Conservation (phyloP, 2,888 invertebrate genomes). For the Clanis bilineata region DNA sequence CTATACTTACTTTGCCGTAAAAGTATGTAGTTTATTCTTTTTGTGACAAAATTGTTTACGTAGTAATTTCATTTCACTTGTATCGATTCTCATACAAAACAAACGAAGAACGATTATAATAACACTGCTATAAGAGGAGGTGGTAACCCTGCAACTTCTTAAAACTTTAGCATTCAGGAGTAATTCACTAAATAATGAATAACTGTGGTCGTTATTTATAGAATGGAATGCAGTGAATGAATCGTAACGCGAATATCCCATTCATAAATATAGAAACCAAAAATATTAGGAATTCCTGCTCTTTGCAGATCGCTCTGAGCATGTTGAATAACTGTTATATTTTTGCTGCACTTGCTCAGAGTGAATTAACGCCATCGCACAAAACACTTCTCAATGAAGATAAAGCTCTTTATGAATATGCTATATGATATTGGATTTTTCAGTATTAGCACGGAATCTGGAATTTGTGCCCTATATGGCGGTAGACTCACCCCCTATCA, state of each 20-base stretch:
- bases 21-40: not conserved
- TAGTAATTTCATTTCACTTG: too few species aligned
- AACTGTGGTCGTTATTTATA: slow-evolving; percentile 21
- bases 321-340: not conserved
- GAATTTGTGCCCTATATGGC: too few species aligned
- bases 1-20: too few species aligned
- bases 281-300: not conserved
- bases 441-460: too few species aligned
- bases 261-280: slow-evolving; percentile 10
- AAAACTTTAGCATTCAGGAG: not conserved
- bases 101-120: too few species aligned
- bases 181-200: slow-evolving; percentile 21
- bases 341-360: not conserved
- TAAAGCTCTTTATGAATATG: too few species aligned
- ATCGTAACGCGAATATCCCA: slow-evolving; percentile 9
- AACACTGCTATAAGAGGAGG: not conserved
- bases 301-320: not conserved
- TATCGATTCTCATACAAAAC: too few species aligned
- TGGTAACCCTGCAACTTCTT: not conserved
- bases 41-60: not conserved
- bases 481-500: too few species aligned
- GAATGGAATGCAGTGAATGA: slow-evolving; percentile 14
- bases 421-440: too few species aligned
- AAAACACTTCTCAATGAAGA: too few species aligned
- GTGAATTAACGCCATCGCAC: not conserved